Evolutionary conservation across 2,888 invertebrate species (phyloP).

Genomic region (Gymnoscelis rufifasciata): DNA sequence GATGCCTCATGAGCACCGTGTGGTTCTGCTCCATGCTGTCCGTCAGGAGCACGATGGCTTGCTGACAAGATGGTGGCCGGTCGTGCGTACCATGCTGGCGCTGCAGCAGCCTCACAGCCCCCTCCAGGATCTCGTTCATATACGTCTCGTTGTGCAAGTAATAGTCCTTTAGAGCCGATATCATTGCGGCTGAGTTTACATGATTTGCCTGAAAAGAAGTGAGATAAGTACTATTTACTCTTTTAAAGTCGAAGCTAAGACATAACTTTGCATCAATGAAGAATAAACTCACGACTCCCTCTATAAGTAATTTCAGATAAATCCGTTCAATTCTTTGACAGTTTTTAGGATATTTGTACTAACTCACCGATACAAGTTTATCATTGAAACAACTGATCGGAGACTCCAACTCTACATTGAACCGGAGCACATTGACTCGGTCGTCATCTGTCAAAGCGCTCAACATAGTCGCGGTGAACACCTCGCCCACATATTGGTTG

Average conservation of each 20-base stretch:
- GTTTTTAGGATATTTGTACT: too few relatives aligned
- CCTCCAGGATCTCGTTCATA: constrained; percentile 48
- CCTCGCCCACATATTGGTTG: constrained; percentile 52
- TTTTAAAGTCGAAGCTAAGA: background rate
- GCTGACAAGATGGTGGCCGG: constrained; percentile 59
- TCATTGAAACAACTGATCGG: constrained; percentile 64
- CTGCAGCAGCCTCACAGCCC: constrained; percentile 50
- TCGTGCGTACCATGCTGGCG: constrained; percentile 36
- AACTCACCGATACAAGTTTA: constrained; percentile 62
- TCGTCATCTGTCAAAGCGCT: constrained; percentile 70
- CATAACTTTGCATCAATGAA: background rate
- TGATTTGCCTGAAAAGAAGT: constrained; percentile 57
- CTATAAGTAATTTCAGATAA: too few relatives aligned
- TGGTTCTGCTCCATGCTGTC: constrained; percentile 60
- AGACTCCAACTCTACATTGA: constrained; percentile 55
- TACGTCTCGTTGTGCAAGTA: constrained; percentile 49
- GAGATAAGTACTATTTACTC: background rate
- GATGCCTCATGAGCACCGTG: constrained; percentile 43
- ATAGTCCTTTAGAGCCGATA: constrained; percentile 50
- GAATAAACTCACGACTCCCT: too few relatives aligned
- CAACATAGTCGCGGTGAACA: constrained; percentile 59
- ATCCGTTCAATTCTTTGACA: too few relatives aligned
- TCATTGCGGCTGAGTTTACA: constrained; percentile 68
- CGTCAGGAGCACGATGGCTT: constrained; percentile 65
- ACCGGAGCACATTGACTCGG: constrained; percentile 63